Evolutionary conservation across 2,888 invertebrate genomes (phyloP).

Genomic region (Leucophenga maculata): DNA sequence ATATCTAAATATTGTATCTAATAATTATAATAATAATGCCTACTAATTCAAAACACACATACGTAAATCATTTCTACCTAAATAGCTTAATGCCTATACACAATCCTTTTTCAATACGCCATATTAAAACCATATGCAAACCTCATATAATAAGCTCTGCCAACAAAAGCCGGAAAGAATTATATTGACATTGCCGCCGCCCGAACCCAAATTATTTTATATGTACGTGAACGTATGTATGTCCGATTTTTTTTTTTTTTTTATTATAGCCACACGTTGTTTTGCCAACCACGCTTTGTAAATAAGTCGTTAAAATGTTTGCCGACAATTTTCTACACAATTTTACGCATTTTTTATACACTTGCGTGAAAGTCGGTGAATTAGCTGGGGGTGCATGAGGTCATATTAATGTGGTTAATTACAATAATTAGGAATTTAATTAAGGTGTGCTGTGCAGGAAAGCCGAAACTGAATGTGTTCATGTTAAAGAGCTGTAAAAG

Average conservation of each 20-base stretch:
- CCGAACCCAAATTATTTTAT: too few species aligned
- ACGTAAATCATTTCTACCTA: too few species aligned
- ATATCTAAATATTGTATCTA: too few species aligned
- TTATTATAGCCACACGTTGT: conserved; percentile 50
- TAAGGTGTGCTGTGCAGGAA: conserved; percentile 43
- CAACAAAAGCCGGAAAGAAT: too few species aligned
- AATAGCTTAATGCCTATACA: too few species aligned
- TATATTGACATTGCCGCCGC: too few species aligned
- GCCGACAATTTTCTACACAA: conserved; percentile 65
- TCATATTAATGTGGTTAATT: conserved; percentile 66
- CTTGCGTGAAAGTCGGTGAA: conserved; percentile 44
- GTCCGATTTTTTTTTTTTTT: conserved; percentile 4
- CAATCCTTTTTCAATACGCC: neutral
- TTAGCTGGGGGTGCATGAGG: conserved; percentile 61
- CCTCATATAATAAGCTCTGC: too few species aligned
- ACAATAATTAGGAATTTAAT: conserved; percentile 67
- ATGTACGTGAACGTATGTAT: conserved; percentile 53
- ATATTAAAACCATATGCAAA: too few species aligned
- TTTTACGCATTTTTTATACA: conserved; percentile 51
- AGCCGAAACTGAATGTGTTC: conserved; percentile 29
- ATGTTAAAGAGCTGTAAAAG: conserved; percentile 58
- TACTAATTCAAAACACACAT: too few species aligned
- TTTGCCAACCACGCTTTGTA: conserved; percentile 53
- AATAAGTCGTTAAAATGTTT: conserved; percentile 65
- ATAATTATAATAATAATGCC: too few species aligned